phyloP scores from a whole-genome alignment of 2,797 vertebrate genomes.

The Nothura maculosa region DNA sequence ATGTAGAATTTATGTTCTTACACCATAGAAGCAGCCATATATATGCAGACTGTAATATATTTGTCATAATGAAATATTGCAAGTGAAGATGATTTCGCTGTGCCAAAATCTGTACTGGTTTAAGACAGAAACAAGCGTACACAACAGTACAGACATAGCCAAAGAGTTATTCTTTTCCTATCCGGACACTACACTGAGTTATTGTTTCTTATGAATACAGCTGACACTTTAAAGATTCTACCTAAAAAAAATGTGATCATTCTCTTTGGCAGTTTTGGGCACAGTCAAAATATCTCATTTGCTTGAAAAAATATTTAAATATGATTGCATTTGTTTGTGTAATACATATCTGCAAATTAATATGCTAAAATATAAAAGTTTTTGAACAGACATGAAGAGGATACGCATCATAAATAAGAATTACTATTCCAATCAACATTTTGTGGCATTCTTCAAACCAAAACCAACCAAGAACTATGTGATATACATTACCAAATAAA shows the following conservation, averaged over 20 bases:
- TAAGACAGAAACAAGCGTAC: background rate
- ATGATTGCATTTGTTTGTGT: background rate
- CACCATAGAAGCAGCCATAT: fast-evolving
- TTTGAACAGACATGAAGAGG: background rate
- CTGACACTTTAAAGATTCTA: background rate
- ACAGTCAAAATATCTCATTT: background rate
- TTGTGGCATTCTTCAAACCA: background rate
- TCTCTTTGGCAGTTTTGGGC: background rate
- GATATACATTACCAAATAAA: background rate
- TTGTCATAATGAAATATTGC: background rate
- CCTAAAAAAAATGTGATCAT: background rate
- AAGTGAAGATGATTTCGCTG: background rate
- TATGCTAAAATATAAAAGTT: background rate
- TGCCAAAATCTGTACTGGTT: background rate
- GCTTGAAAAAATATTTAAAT: background rate
- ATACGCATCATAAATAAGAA: background rate
- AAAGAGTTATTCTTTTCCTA: background rate
- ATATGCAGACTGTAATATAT: background rate
- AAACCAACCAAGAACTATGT: background rate
- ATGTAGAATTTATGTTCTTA: background rate
- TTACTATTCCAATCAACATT: background rate
- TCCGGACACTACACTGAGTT: background rate
- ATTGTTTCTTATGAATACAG: background rate
- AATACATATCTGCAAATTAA: background rate
- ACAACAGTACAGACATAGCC: background rate